Percentiles rank a stretch among this genome's conserved stretches.
Conservation (phyloP, 2,113 vertebrate species). For the Labrus mixtus region DNA sequence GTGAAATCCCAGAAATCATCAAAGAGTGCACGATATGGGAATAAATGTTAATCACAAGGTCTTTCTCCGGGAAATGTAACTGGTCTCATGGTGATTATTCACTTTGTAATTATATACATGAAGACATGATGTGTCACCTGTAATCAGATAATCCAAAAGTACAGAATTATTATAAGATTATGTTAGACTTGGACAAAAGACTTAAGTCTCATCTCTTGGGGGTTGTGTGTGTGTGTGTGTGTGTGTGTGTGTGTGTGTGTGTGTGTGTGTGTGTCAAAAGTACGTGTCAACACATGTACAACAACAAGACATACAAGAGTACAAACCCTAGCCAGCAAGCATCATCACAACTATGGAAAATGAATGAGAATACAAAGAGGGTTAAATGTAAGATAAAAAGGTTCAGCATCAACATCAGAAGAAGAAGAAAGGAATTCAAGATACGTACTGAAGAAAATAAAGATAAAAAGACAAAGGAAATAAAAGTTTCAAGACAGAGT, state of each 20-base stretch:
- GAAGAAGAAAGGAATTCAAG: fast-evolving
- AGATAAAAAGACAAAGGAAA: neutral
- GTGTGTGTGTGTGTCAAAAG: no score
- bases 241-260: no score
- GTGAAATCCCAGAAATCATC: neutral
- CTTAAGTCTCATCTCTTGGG: no score
- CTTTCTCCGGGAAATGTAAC: slow-evolving; percentile 14
- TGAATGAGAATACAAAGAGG: neutral
- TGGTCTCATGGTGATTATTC: no score
- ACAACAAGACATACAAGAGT: neutral
- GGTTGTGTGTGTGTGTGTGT: no score
- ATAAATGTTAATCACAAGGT: neutral
- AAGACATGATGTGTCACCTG: no score
- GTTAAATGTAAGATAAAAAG: no score
- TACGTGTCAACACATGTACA: neutral
- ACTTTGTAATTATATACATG: no score
- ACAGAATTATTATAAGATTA: no score
- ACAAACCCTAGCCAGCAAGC: no score
- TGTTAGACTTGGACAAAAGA: no score
- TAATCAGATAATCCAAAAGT: no score
- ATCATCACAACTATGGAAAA: neutral
- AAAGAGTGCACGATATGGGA: neutral
- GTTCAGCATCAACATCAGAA: neutral
- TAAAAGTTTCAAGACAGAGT: neutral
- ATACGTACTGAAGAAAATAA: neutral